phyloP scores from a whole-genome alignment of 2,888 invertebrate genomes.

The Stegophylla sp. region DNA sequence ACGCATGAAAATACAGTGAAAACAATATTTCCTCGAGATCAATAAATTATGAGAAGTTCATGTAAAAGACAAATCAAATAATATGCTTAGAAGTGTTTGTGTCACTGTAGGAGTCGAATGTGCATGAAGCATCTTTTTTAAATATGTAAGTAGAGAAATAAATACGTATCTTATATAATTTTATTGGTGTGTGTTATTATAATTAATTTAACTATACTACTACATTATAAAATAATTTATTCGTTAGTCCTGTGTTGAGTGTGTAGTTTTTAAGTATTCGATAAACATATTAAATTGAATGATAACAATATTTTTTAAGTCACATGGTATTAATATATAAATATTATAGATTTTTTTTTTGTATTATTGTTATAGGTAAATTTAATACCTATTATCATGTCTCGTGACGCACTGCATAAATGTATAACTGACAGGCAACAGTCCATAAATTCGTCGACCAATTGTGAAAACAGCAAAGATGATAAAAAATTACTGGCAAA shows the following conservation, averaged over 20 bases:
- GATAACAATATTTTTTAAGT: too few species aligned
- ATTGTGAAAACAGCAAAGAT: not conserved
- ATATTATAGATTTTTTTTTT: too few species aligned
- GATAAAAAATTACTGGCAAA: slow-evolving; percentile 37
- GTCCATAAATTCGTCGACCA: not conserved
- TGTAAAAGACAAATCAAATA: slow-evolving; percentile 53
- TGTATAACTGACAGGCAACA: not conserved
- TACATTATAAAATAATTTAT: too few species aligned
- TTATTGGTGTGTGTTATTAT: too few species aligned
- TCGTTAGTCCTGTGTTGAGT: too few species aligned
- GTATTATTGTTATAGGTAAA: slow-evolving; percentile 6
- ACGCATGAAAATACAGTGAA: slow-evolving; percentile 55
- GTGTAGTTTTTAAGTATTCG: too few species aligned
- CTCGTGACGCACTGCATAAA: slow-evolving; percentile 31
- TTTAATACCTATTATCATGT: slow-evolving; percentile 1
- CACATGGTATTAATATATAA: too few species aligned
- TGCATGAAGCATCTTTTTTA: not conserved
- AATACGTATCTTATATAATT: not conserved
- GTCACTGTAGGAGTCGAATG: slow-evolving; percentile 50
- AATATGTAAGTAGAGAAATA: slow-evolving; percentile 35
- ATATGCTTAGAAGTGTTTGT: slow-evolving; percentile 51
- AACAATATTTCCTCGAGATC: slow-evolving; percentile 57
- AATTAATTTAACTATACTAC: too few species aligned
- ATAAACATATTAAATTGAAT: too few species aligned
- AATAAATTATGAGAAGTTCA: slow-evolving; percentile 56